Evolutionary conservation across 2,888 invertebrate genomes (phyloP).

Genomic region (Anthophora plumipes): DNA sequence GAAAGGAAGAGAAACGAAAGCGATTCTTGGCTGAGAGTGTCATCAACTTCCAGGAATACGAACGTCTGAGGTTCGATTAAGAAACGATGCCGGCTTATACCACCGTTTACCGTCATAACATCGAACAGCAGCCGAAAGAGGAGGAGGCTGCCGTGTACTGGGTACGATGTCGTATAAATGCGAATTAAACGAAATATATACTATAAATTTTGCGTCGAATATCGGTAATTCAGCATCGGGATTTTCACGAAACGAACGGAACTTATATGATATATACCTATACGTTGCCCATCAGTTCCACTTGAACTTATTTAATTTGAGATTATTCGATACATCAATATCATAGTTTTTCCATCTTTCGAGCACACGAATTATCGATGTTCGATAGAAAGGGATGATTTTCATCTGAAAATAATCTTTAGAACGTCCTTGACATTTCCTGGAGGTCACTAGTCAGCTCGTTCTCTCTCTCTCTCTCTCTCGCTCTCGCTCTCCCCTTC

Average conservation of each 20-base stretch:
- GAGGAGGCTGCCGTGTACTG: constrained; percentile 87
- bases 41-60: constrained; percentile 30
- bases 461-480: too few relatives aligned
- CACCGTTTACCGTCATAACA: constrained; percentile 77
- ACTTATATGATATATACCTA: too few relatives aligned
- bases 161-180: constrained; percentile 84
- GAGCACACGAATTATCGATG: not conserved
- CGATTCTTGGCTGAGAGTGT: constrained; percentile 12
- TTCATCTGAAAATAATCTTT: not conserved
- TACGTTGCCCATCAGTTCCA: too few relatives aligned
- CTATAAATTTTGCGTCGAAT: not conserved
- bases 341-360: not conserved
- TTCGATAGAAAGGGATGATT: not conserved
- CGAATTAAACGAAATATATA: not conserved
- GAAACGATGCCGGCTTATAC: constrained; percentile 80
- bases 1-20: not conserved
- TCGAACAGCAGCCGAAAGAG: constrained; percentile 82
- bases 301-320: not conserved
- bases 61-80: constrained; percentile 33
- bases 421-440: constrained; percentile 5
- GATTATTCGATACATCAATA: too few relatives aligned
- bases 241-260: not conserved
- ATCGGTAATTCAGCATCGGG: not conserved
- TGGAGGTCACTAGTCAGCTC: not conserved
- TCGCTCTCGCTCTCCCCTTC: too few relatives aligned